Evolutionary conservation across 2,888 invertebrate genomes (phyloP).

Genomic region (Slavum lentiscoides): DNA sequence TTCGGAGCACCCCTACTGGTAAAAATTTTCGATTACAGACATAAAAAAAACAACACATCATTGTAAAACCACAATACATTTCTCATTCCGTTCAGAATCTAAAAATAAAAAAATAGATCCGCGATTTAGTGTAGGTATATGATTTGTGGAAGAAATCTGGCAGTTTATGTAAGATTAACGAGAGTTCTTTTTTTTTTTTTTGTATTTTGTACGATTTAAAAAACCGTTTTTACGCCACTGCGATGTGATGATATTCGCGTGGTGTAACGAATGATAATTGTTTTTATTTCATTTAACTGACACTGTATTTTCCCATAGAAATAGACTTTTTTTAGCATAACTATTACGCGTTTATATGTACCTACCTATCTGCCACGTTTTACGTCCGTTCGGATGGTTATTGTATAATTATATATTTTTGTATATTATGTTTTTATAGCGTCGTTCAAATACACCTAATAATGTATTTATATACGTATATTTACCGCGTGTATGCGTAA

Average conservation of each 20-base stretch:
- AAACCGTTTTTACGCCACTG: constrained; percentile 7
- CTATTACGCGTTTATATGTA: background rate
- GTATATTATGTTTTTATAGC: no score
- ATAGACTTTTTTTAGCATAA: background rate
- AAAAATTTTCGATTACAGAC: no score
- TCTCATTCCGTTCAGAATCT: no score
- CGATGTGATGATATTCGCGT: background rate
- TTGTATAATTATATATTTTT: background rate
- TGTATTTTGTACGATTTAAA: background rate
- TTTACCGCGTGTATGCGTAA: no score
- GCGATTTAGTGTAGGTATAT: no score
- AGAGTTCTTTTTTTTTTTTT: background rate
- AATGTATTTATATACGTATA: background rate
- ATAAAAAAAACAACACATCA: no score
- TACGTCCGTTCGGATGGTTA: background rate
- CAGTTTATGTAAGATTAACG: no score
- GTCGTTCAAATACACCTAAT: background rate
- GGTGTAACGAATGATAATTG: background rate
- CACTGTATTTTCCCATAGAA: no score
- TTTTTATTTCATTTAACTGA: background rate
- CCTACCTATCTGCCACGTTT: background rate
- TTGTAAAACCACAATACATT: no score
- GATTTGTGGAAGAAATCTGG: no score
- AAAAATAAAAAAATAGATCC: no score
- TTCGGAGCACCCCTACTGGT: no score